Evolutionary conservation across 1,140 invertebrate species (phyloP).

Genomic region (Anoplophora glabripennis): DNA sequence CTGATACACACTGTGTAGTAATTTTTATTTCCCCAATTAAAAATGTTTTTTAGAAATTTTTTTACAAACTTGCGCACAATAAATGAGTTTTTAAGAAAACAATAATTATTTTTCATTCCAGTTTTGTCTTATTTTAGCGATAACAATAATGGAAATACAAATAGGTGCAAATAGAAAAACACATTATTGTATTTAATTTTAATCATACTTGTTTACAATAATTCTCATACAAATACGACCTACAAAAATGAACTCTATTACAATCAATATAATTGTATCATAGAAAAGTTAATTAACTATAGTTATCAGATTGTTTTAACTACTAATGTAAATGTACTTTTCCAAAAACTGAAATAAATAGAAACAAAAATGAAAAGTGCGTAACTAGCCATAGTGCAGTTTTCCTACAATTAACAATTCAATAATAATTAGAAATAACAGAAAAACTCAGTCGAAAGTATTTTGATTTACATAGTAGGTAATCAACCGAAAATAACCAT

Average conservation of each 20-base stretch:
- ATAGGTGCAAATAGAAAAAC: too few relatives aligned
- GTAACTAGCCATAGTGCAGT: constrained; percentile 1
- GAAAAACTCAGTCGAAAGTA: constrained; percentile 9
- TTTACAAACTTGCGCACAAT: too few relatives aligned
- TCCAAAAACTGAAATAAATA: background rate
- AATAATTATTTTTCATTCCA: too few relatives aligned
- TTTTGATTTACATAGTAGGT: too few relatives aligned
- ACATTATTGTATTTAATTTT: too few relatives aligned
- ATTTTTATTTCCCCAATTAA: too few relatives aligned
- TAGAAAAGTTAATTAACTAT: constrained; percentile 7
- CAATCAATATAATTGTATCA: constrained; percentile 4
- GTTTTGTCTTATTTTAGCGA: too few relatives aligned
- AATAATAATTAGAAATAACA: background rate
- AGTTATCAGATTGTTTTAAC: constrained; percentile 4
- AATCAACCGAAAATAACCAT: too few relatives aligned
- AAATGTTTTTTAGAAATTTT: too few relatives aligned
- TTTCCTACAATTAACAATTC: background rate
- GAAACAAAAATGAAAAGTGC: background rate
- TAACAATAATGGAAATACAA: too few relatives aligned
- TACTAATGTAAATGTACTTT: background rate
- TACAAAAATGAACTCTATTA: constrained; percentile 15
- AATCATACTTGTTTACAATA: constrained; percentile 18
- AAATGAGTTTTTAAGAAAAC: too few relatives aligned
- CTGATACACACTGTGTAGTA: too few relatives aligned
- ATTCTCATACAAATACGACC: constrained; percentile 25